Evolutionary conservation across 2,888 invertebrate genomes (phyloP), one percentile per base, ranked within the genome.

Genomic region (Drosophila cracens): DNA sequence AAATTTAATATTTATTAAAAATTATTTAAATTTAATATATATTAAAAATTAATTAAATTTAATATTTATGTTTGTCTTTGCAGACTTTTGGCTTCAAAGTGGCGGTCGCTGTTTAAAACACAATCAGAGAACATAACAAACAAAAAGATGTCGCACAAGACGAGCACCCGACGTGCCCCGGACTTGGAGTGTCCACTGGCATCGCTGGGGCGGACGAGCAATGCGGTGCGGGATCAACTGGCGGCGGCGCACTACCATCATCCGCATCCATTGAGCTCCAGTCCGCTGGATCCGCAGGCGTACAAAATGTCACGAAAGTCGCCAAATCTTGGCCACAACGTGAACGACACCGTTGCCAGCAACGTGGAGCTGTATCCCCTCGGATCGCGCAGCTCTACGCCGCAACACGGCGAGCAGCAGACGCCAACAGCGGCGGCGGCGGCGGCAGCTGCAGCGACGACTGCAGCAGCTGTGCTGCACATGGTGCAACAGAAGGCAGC

Each of bases 101-200:
- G 65, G 63, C 62, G 58, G 48, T 38, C 59, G 29, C 58, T 31
- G 43, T 34, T 51, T 63, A 64, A 60, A 54, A 49, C 1, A 56
- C 21, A 62, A 25, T 4, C 52, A 54, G 18, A 29, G 7, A 59
- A 66, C 8, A 33, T 25, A 56, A 0, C 36, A 29, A 31, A 11
- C 4, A 21, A 29, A 49, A 90, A 75, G 49, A 93, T 93, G 93
- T 92, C 93, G 63, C 93, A 93, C 87, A 92, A 93, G 87, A 84
- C 91, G 38, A 79, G 86, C 70, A 83, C 85, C 67, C 63, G 88
- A 21, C 92, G 93, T 74, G 59, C 82, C 31, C 71, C 78, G 46
- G 89, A 89, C 25, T 94, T 94, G 89, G 94, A 94, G 85, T 95
- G 95, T 91, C 95, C 95, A 65, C 92, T 95, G 87, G 95, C 95